Evolutionary conservation across 1,140 invertebrate species (phyloP), one percentile per base, ranked within the genome.

Genomic region (Leptinotarsa texana): DNA sequence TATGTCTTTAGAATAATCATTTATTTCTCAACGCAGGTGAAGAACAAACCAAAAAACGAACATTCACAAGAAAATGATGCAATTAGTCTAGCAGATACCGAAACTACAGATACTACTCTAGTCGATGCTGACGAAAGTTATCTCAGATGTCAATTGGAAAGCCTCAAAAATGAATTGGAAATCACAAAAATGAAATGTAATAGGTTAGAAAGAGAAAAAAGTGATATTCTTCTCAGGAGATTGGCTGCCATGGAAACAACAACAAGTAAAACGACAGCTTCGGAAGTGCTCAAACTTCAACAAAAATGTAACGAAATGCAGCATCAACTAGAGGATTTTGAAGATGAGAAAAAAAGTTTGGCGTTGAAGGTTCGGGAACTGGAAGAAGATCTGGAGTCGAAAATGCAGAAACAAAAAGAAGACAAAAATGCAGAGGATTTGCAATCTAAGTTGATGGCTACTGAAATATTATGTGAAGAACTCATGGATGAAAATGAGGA

Each of bases 401-500:
- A 83, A 80, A 88, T 86, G 82, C 89, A 86, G 79, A 83, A 80
- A 79, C 91, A 87, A 83, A 84, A 82, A 78, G 89, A 86, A 82
- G 87, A 87, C 71, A 86, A 85, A 81, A 87, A 87, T 74, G 87
- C 89, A 15, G 91, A 94, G 75, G 92, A 94, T 79, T 85, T 96
- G 18, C 87, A 91, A 76, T 91, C 93, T 1, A 96, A 97, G 86
- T 84, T 96, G 18, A 86, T 93, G 72, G 92, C 94, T 18, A 93
- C 95, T 1, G 96, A 98, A 87, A 93, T 92, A 66, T 87, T 97
- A 2, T 95, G 95, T 82, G 95, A 98, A 84, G 94, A 96, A 78
- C 87, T 99, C 2, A 95, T 96, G 92, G 95, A 98, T 81, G 98
- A 99, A 86, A 99, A 99, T 87, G 94, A 98, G 83, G 93, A 95